These are phyloP conservation scores for Spongilla lacustris DNA, from an alignment of 37 sponge, comb jelly and placozoan species.

Conservation along the genomic window DNA sequence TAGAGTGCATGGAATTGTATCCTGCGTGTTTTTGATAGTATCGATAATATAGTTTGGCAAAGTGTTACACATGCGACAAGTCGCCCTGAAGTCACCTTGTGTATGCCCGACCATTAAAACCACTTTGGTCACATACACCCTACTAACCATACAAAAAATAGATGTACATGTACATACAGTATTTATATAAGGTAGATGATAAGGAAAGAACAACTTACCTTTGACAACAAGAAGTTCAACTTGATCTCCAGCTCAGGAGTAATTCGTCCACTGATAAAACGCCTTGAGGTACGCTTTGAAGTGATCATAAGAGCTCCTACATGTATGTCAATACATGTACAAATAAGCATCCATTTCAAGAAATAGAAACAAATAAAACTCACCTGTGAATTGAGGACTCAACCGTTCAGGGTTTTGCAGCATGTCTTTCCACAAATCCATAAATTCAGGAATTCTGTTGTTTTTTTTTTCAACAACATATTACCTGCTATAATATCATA, in stretches of 20 bases:
- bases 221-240: slow-evolving; percentile 87
- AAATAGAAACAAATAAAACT: too few species aligned
- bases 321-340: neutral
- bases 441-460: slow-evolving; percentile 86
- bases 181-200: neutral
- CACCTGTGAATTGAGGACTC: slow-evolving; percentile 81
- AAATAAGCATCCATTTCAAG: too few species aligned
- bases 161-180: neutral
- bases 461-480: neutral
- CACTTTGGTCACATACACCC: neutral
- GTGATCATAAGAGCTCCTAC: slow-evolving; percentile 67
- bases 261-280: slow-evolving; percentile 84
- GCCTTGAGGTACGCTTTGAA: slow-evolving; percentile 80
- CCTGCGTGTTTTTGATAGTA: too few species aligned
- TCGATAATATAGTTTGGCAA: too few species aligned
- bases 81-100: too few species aligned
- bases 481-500: neutral
- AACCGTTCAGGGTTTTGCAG: slow-evolving; percentile 82
- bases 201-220: slow-evolving; percentile 45
- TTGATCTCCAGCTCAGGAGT: slow-evolving; percentile 93
- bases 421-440: slow-evolving; percentile 87
- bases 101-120: too few species aligned
- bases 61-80: too few species aligned
- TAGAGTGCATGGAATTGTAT: too few species aligned
- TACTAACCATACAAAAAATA: neutral